Evolutionary conservation across 2,113 vertebrate species (phyloP).

Genomic region (Triplophysa rosa): DNA sequence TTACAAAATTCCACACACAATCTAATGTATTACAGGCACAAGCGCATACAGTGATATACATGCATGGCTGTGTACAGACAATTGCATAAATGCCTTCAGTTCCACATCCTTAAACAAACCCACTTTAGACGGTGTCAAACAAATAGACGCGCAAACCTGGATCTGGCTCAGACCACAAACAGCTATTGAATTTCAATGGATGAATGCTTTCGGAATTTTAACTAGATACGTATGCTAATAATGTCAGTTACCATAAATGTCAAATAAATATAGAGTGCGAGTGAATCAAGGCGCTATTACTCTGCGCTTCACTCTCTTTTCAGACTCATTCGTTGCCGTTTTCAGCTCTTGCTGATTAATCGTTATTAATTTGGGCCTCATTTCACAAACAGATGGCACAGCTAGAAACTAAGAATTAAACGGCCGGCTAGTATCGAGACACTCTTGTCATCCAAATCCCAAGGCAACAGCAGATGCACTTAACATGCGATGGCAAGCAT

Average conservation of each 20-base stretch:
- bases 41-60: neutral
- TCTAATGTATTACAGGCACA: neutral
- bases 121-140: neutral
- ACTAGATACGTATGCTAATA: neutral
- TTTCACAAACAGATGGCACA: conserved; percentile 32
- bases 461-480: conserved; percentile 37
- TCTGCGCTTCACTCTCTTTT: neutral
- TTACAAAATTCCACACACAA: neutral
- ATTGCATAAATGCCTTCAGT: neutral
- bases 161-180: neutral
- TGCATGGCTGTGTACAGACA: neutral
- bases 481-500: conserved; percentile 50
- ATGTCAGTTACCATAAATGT: neutral
- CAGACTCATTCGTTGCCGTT: no score
- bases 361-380: conserved; percentile 14
- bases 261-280: neutral
- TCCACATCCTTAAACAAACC: neutral
- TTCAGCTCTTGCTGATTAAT: neutral
- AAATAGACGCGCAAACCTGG: conserved; percentile 2
- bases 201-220: conserved; percentile 14
- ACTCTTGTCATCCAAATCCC: conserved; percentile 46
- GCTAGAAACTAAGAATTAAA: conserved; percentile 11
- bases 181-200: conserved; percentile 19
- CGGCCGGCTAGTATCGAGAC: conserved; percentile 4
- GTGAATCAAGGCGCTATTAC: neutral